A percentile compares a stretch with the other conserved stretches of the same genome.
phyloP scores from a whole-genome alignment of 53 echinoderm and acorn worm species.

The Echinometra lucunter region DNA sequence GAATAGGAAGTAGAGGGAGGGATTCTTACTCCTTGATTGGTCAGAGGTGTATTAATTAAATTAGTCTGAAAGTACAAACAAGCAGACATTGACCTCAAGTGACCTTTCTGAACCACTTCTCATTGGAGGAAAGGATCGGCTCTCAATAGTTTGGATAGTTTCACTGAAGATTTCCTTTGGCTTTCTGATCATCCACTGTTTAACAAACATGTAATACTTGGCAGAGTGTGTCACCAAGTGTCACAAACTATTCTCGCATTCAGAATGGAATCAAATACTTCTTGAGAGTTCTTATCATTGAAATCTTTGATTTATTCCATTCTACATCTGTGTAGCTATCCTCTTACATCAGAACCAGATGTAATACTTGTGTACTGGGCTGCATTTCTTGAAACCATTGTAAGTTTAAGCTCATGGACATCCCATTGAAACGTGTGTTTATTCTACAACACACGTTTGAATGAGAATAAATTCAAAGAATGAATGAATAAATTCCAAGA shows the following conservation, averaged over 20 bases:
- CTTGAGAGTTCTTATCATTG: background rate
- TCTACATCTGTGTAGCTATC: background rate
- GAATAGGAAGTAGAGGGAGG: background rate
- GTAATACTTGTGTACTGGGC: no score
- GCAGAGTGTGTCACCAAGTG: background rate
- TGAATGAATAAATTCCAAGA: no score
- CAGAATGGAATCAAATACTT: background rate
- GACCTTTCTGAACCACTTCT: background rate
- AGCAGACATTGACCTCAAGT: slow-evolving; percentile 6
- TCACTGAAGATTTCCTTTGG: background rate
- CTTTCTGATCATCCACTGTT: background rate
- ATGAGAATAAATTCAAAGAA: no score
- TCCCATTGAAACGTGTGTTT: no score
- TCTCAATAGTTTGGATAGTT: slow-evolving; percentile 13
- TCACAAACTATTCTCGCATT: background rate
- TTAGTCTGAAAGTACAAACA: background rate
- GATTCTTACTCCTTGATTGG: background rate
- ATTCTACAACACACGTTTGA: no score
- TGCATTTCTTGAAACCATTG: no score
- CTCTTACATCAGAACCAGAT: background rate
- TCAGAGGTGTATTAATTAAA: background rate
- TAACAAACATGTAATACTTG: background rate
- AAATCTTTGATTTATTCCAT: background rate
- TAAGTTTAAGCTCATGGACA: no score
- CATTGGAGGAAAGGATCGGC: background rate